These are phyloP conservation scores for Siniperca scherzeri DNA, from an alignment of 2,797 vertebrate species.

Conservation along the genomic window DNA sequence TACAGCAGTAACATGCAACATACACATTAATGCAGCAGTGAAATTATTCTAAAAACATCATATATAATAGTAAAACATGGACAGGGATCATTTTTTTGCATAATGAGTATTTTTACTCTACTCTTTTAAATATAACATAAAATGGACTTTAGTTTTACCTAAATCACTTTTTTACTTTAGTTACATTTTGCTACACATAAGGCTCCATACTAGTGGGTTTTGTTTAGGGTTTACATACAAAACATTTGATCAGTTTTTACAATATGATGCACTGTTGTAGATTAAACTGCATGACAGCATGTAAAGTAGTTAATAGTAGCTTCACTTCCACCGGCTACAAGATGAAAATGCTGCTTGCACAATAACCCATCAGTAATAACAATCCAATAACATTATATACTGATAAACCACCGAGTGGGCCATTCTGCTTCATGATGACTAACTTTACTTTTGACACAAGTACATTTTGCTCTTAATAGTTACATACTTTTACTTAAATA, in stretches of 20 bases:
- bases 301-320: not conserved
- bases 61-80: too few relatives aligned
- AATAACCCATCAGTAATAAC: not conserved
- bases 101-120: too few relatives aligned
- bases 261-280: not conserved
- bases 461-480: not conserved
- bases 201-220: too few relatives aligned
- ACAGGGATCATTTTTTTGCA: too few relatives aligned
- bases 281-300: not conserved
- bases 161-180: too few relatives aligned
- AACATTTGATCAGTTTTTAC: not conserved
- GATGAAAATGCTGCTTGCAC: not conserved
- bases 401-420: not conserved
- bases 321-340: not conserved
- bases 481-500: not conserved
- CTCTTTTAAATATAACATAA: too few relatives aligned
- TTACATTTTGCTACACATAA: too few relatives aligned
- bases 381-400: not conserved
- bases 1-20: too few relatives aligned
- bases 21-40: too few relatives aligned
- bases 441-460: too few relatives aligned
- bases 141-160: too few relatives aligned
- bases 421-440: not conserved
- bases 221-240: not conserved
- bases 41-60: too few relatives aligned